Base-by-base conservation (phyloP, 2,888 invertebrate genomes). In the Rhagophthalmus giganteus region DNA sequence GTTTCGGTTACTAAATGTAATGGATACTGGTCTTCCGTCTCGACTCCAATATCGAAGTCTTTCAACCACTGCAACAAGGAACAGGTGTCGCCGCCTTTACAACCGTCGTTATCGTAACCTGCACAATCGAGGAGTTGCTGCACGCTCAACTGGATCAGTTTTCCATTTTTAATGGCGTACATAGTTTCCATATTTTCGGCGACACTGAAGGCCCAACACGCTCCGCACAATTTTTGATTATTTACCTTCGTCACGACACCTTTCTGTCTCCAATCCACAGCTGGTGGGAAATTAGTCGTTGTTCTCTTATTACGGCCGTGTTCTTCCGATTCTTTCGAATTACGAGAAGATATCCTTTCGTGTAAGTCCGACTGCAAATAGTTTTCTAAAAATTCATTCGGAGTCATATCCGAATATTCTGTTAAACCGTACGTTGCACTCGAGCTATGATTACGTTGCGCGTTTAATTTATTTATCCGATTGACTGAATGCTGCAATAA, bases 91-190 rank as follows among this genome's bases (percentile, higher is more conserved):
- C 92, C 92, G 12, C 92, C 92, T 0, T 79, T 73, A 72, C 92
- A 92, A 0, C 90, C 92, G 54, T 79, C 78, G 73, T 87, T 88
- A 24, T 82, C 83, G 20, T 83, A 79, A 3, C 78, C 76, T 0
- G 90, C 86, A 75, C 93, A 93, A 74, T 93, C 92, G 60, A 93
- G 86, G 63, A 86, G 81, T 79, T 92, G 79, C 74, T 91, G 90
- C 1, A 89, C 85, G 67, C 90, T 90, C 5, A 90, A 79, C 1
- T 76, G 63, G 15, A 77, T 71, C 13, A 87, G 68, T 15, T 78
- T 79, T 8, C 83, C 83, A 35, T 78, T 82, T 61, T 80, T 79
- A 11, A 89, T 81, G 0, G 90, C 88, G 33, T 81, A 74, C 87
- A 90, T 88, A 0, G 88, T 81, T 72, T 92, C 92, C 34, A 86